Base-by-base conservation (phyloP, 2,113 vertebrate genomes). In the Myiopsitta monachus region DNA sequence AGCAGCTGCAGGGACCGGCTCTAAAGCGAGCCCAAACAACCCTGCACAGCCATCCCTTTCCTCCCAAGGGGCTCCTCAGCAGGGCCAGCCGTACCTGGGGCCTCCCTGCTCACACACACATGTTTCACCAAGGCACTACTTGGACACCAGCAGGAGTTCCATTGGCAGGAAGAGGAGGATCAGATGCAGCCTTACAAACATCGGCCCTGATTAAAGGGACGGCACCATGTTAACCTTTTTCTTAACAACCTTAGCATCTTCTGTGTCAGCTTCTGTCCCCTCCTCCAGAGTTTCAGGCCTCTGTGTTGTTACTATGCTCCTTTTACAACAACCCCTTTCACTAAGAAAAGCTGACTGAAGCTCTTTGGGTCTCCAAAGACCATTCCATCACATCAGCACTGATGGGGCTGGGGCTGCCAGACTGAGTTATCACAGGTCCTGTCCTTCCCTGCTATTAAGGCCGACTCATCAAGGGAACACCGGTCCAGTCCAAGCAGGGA, bases 371-470 rank as follows among this genome's bases (percentile, higher is more conserved):
- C 96, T 95, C 93, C 33, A n/a, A 87, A 96, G 95, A 78, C 81
- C 46, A 75, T 46, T 96, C 90, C 69, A 92, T 96, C 90, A 95
- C 55, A 31, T 26, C 2, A 0, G 28, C 36, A 93, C 89, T 94
- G 92, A 83, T 31, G 1, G 59, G 52, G 86, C 93, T 22, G 41
- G 69, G 77, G 87, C 93, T 96, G 95, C 87, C 89, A 96, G 87
- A 66, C 73, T 95, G 96, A 95, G 81, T 95, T 96, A 95, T 92
- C 61, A 72, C 93, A 91, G 90, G 87, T 91, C 90, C 62, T 93
- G 94, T 88, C 92, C 85, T 92, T 57, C 70, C 30, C 84, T 87
- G 61, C 78, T 10, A 3, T 86, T 83, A 91, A 80, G 77, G 66
- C 41, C 77, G 70, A 19, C 87, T 75, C 89, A 62, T 66, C 73